phyloP scores from a whole-genome alignment of 2,797 vertebrate genomes.

The Sebastes variabilis region DNA sequence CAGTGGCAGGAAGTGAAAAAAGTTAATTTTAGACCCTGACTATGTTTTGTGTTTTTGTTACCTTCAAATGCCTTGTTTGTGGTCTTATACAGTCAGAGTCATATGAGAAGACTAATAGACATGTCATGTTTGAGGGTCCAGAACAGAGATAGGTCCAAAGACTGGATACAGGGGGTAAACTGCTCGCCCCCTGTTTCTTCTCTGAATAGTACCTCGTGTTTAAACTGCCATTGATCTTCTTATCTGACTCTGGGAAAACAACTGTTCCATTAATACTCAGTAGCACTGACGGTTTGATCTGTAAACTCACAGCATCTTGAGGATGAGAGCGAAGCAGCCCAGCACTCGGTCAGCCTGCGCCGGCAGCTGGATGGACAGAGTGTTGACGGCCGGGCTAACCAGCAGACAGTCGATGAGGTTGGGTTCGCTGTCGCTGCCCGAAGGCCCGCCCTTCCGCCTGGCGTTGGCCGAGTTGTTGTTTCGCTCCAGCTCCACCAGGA shows the following conservation, averaged over 20 bases:
- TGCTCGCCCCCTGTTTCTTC: neutral
- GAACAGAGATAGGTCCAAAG: neutral
- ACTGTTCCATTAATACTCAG: neutral
- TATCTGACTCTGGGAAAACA: neutral
- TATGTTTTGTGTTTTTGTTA: too few species aligned
- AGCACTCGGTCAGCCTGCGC: conserved; percentile 96
- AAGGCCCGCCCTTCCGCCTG: conserved; percentile 84
- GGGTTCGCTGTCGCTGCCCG: conserved; percentile 92
- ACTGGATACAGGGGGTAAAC: too few species aligned
- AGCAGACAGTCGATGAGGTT: conserved; percentile 99
- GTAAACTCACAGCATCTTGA: conserved; percentile 97
- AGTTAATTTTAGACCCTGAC: too few species aligned
- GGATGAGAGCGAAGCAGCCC: conserved; percentile 96
- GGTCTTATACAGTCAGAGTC: neutral
- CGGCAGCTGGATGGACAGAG: conserved; percentile 96
- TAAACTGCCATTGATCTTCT: neutral
- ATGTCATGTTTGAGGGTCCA: neutral
- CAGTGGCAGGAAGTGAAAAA: too few species aligned
- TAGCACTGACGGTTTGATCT: neutral
- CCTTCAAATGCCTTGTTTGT: neutral
- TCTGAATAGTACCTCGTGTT: neutral
- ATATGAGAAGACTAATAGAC: neutral
- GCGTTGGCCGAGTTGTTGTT: conserved; percentile 93
- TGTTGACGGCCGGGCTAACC: conserved; percentile 95
- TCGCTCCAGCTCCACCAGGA: conserved; percentile 95